Base-by-base conservation (phyloP, 1,140 invertebrate genomes). In the Campoletis sonorensis region DNA sequence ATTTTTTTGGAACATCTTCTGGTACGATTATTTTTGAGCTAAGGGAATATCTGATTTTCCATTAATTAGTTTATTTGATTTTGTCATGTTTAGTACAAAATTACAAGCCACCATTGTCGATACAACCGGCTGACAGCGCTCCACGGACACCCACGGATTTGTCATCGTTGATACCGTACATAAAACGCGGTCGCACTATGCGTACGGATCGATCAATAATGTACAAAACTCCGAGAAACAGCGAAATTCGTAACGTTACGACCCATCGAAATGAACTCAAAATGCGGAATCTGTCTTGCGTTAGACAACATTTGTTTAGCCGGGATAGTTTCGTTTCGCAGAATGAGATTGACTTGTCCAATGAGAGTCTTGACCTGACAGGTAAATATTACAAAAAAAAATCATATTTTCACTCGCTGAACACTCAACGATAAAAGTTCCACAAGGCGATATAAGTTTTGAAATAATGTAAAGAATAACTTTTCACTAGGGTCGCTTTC, bases 241-340 rank as follows among this genome's bases (percentile, higher is more conserved):
- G 45, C 15, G 84, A 87, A 21, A 16, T 76, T n/a, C 11, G 81
- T 18, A 76, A 84, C 15, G 27, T 58, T n/a, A n/a, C 23, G 1
- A 23, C 15, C 13, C 82, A 45, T 11, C 83, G 85, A 54, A 30
- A 16, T 27, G 79, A 75, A 79, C 81, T 83, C 18, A 88, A 86
- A 83, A 80, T 71, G 61, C 84, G 82, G 73, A 87, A 89, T 82
- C 81, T 91, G 0, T 88, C 87, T 18, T 90, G 54, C 30, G 80
- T 92, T 16, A 89, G 91, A 68, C 91, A 92, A 79, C 91, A 92
- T 85, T 87, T 92, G 49, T 92, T 92, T 73, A 91, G 89, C 27
- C 88, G 91, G 75, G 89, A 91, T 23, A 91, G 86, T 85, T 89
- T 92, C 70, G 33, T 82, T 21, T 80, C 83, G 37, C 81, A 88